These are phyloP conservation scores for Synergus japonicus DNA, from an alignment of 2,888 invertebrate species.

Conservation along the genomic window DNA sequence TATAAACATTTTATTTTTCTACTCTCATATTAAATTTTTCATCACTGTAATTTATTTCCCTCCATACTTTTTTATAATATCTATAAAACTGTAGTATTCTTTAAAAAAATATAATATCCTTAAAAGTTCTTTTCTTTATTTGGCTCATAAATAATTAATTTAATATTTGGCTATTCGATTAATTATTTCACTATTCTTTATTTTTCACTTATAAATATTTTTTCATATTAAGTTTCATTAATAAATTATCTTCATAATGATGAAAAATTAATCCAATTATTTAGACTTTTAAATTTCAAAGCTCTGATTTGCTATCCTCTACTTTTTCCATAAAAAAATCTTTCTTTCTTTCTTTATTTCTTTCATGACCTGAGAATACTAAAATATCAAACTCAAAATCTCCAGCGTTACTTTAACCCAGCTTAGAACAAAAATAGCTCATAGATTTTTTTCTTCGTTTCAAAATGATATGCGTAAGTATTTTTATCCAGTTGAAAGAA, in stretches of 20 bases:
- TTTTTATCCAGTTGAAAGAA: neutral
- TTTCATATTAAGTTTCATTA: neutral
- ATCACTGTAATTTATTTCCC: neutral
- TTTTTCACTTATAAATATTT: neutral
- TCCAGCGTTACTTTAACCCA: neutral
- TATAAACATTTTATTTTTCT: neutral
- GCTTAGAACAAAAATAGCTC: neutral
- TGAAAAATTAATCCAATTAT: neutral
- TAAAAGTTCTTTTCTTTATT: neutral
- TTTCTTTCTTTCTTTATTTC: neutral
- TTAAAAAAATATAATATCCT: neutral
- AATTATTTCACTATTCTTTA: neutral
- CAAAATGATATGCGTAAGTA: neutral
- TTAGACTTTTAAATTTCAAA: neutral
- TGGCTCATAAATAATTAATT: neutral
- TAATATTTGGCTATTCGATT: no score
- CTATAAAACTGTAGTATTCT: neutral
- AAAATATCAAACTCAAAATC: neutral
- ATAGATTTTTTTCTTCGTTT: neutral
- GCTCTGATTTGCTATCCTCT: neutral
- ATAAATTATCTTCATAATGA: no score
- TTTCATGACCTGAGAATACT: neutral
- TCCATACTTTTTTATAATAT: neutral
- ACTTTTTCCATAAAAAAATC: neutral
- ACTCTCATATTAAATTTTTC: conserved; percentile 4